Conservation (phyloP, 2,797 vertebrate genomes). For the Hydrocynus forskahlii region DNA sequence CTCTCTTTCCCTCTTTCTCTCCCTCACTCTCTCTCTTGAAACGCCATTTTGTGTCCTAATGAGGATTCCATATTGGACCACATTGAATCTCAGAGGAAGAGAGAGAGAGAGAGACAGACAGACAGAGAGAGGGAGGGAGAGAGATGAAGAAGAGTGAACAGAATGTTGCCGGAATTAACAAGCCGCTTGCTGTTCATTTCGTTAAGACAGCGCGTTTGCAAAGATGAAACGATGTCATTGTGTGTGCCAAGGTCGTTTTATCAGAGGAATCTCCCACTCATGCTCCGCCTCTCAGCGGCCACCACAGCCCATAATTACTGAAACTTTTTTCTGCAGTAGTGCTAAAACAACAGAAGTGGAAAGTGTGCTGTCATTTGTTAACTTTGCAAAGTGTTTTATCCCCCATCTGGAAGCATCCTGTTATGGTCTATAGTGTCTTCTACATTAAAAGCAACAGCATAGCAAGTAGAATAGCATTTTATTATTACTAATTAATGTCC, state of each 20-base stretch:
- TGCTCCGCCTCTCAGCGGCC: slow-evolving; percentile 37
- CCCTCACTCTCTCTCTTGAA: slow-evolving; percentile 7
- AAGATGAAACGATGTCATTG: slow-evolving; percentile 78
- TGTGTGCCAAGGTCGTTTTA: slow-evolving; percentile 77
- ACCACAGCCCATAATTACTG: slow-evolving; percentile 71
- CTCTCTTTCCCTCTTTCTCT: too few relatives aligned
- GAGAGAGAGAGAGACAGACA: not conserved
- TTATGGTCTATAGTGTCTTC: not conserved
- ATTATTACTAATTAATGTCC: not conserved
- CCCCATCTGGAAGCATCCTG: slow-evolving; percentile 16
- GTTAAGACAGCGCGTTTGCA: slow-evolving; percentile 18
- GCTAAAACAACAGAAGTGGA: slow-evolving; percentile 72
- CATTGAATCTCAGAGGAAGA: slow-evolving; percentile 39
- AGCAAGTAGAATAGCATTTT: not conserved
- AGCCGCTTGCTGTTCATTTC: slow-evolving; percentile 29
- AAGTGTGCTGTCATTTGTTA: slow-evolving; percentile 49
- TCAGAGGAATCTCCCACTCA: slow-evolving; percentile 64
- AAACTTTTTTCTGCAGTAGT: slow-evolving; percentile 58
- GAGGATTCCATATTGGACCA: slow-evolving; percentile 46
- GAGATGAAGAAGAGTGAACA: slow-evolving; percentile 63
- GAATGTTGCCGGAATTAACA: slow-evolving; percentile 43
- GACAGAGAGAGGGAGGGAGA: slow-evolving; percentile 42
- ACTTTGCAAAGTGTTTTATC: slow-evolving; percentile 13
- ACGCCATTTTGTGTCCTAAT: slow-evolving; percentile 70
- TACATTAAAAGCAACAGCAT: not conserved